These are phyloP conservation scores for Thalpophila matura DNA, from an alignment of 2,888 invertebrate genomes.

Conservation along the genomic window DNA sequence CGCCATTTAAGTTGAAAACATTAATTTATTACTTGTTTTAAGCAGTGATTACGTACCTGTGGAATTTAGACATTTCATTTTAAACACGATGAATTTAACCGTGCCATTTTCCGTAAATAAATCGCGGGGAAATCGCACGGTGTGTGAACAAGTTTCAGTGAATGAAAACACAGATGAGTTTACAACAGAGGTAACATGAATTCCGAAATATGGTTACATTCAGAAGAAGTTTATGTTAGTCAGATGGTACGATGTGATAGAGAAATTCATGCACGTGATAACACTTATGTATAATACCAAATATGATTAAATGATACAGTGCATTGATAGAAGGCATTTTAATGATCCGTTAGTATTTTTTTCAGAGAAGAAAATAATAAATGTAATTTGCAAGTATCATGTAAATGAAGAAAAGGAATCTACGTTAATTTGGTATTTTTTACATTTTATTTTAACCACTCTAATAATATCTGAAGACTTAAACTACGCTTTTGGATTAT, in stretches of 20 bases:
- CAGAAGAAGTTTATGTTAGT: conserved; percentile 15
- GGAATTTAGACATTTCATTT: conserved; percentile 48
- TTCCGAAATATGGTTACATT: conserved; percentile 29
- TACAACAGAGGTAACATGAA: conserved; percentile 21
- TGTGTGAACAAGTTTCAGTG: conserved; percentile 14
- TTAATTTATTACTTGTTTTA: conserved; percentile 17
- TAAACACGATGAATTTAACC: conserved; percentile 27
- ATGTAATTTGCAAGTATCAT: no score
- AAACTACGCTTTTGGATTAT: no score
- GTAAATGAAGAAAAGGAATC: background rate
- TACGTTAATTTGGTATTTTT: no score
- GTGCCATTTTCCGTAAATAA: conserved; percentile 26
- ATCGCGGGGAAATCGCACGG: conserved; percentile 36
- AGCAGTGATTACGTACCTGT: conserved; percentile 47
- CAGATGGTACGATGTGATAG: conserved; percentile 23
- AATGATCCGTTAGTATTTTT: no score
- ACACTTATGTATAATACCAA: conserved; percentile 20
- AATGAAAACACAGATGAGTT: conserved; percentile 43
- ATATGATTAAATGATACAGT: conserved; percentile 27
- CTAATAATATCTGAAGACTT: no score
- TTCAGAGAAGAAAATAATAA: no score
- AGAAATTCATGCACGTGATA: conserved; percentile 45
- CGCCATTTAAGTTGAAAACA: conserved; percentile 1
- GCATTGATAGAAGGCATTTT: conserved; percentile 8
- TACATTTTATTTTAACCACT: background rate